Base-by-base conservation (phyloP, 2,113 vertebrate genomes). In the Xyliphius kryptos region DNA sequence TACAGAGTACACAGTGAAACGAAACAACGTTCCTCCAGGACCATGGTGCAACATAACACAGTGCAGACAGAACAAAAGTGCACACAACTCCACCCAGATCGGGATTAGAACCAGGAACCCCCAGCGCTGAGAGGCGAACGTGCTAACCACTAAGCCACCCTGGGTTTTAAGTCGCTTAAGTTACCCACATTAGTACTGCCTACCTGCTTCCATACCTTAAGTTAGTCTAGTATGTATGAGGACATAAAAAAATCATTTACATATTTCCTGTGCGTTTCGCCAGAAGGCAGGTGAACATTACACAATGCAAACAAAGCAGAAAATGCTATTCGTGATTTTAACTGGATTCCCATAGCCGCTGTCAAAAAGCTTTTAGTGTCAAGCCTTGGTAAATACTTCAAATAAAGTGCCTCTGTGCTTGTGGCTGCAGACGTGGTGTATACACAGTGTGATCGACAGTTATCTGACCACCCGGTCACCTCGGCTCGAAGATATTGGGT, bases 331-430 rank as follows among this genome's bases (percentile, higher is more conserved):
- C 44, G 37, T 56, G 46, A 62, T 51, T 50, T 19, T 40, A 52
- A 66, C 37, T 66, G 47, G 32, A 16, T 57, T 16, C 11, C 44
- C 46, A 56, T 15, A 51, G 63, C n/a, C 6, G 57, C 69, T 62
- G 58, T 71, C 63, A 53, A 32, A 71, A 71, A 57, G 63, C 63
- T 71, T 71, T 71, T 71, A 71, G 63, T 57, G 63, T 52, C 69
- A 67, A 36, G 63, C 14, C 47, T 51, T 26, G 17, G 57, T 67
- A 62, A 61, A 66, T 67, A 56, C 46, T 54, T 19, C n/a, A 43
- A 62, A 66, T 57, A 47, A 38, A 63, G 16, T 38, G 20, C 5
- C 50, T 70, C 36, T 41, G 22, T 44, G 32, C 12, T 14, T 15
- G 20, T 52, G 20, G 47, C 15, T 32, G n/a, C 56, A 56, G 21